These are phyloP conservation scores for Sphaeramia orbicularis DNA, from an alignment of 2,797 vertebrate species.

Conservation along the genomic window DNA sequence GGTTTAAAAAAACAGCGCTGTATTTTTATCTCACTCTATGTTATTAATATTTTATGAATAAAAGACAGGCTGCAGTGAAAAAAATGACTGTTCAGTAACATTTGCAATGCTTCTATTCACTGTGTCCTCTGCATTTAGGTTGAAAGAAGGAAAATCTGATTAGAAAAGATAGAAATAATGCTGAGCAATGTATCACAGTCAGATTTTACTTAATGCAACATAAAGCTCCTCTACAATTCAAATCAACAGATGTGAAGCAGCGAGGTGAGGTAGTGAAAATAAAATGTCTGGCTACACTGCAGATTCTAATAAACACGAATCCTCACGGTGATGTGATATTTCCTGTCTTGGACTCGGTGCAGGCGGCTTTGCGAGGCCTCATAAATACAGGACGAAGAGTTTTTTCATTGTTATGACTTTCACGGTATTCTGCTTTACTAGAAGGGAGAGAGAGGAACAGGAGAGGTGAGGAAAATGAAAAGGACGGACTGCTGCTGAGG, in stretches of 20 bases:
- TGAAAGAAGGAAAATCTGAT: not conserved
- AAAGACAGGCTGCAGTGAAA: not conserved
- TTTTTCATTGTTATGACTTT: constrained; percentile 49
- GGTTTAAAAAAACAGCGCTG: too few relatives aligned
- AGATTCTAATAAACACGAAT: constrained; percentile 50
- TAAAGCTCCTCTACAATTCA: constrained; percentile 33
- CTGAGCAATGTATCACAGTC: constrained; percentile 32
- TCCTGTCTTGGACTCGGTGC: constrained; percentile 25
- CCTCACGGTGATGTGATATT: constrained; percentile 28
- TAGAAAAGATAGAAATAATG: constrained; percentile 8
- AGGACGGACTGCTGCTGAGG: not conserved
- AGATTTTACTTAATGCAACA: constrained; percentile 19
- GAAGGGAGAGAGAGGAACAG: constrained; percentile 1
- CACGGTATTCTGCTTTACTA: constrained; percentile 42
- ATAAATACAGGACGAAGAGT: constrained; percentile 31
- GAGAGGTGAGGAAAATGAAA: constrained; percentile 18
- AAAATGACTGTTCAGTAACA: not conserved
- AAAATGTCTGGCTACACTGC: constrained; percentile 42
- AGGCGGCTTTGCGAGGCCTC: constrained; percentile 22
- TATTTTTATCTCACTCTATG: too few relatives aligned
- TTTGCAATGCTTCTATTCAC: not conserved
- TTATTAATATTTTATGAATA: too few relatives aligned
- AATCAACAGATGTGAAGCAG: constrained; percentile 32
- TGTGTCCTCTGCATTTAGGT: constrained; percentile 10
- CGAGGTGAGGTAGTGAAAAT: constrained; percentile 44